These are phyloP conservation scores for Mus spretus DNA, from an alignment of 2,797 vertebrate species.

Conservation along the genomic window DNA sequence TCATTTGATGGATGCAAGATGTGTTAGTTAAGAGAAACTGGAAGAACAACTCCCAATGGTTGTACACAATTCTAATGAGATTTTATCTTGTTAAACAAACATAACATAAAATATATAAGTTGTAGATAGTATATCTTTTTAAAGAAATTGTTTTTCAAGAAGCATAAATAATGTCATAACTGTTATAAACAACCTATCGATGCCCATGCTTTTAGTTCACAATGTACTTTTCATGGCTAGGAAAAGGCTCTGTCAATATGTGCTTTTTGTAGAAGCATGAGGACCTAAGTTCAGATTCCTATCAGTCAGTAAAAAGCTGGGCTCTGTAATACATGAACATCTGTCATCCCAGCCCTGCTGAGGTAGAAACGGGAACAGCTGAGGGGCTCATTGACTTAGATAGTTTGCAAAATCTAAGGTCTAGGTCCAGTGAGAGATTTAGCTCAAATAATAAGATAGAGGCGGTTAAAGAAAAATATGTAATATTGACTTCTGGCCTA, in stretches of 20 bases:
- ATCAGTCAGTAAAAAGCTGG: background rate
- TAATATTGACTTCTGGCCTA: background rate
- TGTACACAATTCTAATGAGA: background rate
- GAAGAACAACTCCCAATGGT: conserved; percentile 34
- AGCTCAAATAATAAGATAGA: background rate
- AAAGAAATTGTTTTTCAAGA: background rate
- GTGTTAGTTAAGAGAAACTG: conserved; percentile 5
- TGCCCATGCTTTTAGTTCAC: background rate
- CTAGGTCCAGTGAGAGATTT: background rate
- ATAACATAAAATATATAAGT: background rate
- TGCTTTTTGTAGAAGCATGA: background rate
- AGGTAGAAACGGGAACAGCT: background rate
- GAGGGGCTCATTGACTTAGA: background rate
- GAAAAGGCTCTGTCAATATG: background rate
- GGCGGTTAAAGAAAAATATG: background rate
- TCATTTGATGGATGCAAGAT: background rate
- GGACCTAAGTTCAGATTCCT: background rate
- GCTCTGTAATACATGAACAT: background rate
- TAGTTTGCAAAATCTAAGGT: background rate
- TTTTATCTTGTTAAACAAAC: background rate
- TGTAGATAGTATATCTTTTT: background rate
- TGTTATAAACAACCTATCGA: background rate
- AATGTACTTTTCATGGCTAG: background rate
- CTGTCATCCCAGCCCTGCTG: background rate
- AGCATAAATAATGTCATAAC: background rate